Evolutionary conservation across 2,113 vertebrate genomes (phyloP).

Genomic region (Rhynchomys soricoides): DNA sequence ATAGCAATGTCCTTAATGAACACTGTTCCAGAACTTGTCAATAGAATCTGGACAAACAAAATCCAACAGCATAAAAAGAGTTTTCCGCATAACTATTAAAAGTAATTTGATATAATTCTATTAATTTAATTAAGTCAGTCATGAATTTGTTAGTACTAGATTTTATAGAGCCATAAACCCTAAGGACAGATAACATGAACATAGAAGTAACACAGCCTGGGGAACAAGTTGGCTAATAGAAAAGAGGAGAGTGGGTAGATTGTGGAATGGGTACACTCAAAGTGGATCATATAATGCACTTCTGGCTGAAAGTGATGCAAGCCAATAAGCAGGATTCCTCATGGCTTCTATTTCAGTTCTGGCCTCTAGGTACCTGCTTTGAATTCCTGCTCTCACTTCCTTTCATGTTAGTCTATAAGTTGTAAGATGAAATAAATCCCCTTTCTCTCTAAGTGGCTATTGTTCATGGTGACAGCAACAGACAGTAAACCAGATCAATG

Average conservation of each 20-base stretch:
- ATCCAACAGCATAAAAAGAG: neutral
- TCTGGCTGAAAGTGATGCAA: neutral
- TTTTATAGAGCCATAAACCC: neutral
- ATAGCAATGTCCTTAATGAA: neutral
- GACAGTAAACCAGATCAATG: neutral
- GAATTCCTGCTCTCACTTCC: neutral
- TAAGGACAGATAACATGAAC: neutral
- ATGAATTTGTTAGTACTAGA: neutral
- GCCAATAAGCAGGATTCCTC: neutral
- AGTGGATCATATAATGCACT: neutral
- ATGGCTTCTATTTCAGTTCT: neutral
- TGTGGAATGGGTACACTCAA: neutral
- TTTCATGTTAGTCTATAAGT: neutral
- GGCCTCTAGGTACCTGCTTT: neutral
- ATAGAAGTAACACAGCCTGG: neutral
- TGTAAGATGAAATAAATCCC: neutral
- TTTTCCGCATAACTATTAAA: neutral
- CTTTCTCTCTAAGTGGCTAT: neutral
- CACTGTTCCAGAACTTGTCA: neutral
- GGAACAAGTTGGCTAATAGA: neutral
- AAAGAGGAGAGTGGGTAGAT: neutral
- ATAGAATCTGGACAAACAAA: neutral
- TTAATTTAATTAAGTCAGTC: neutral
- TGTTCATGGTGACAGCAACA: neutral
- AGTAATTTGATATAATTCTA: neutral